These are phyloP conservation scores for Protaetia brevitarsis DNA, from an alignment of 1,140 invertebrate genomes.

Conservation along the genomic window DNA sequence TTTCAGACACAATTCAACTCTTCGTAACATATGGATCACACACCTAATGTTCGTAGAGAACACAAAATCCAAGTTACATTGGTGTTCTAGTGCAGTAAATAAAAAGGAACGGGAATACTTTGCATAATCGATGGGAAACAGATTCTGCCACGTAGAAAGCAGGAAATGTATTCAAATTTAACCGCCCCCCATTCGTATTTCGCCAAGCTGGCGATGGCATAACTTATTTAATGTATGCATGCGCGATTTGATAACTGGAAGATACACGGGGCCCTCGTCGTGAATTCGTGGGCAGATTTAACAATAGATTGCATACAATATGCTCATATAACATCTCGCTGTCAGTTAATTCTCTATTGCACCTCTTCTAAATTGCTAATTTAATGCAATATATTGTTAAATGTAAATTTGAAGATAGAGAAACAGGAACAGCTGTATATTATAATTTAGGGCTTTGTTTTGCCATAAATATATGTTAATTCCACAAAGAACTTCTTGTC, in stretches of 20 bases:
- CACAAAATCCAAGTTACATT: too few species aligned
- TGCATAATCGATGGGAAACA: neutral
- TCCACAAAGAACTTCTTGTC: too few species aligned
- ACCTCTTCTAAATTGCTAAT: too few species aligned
- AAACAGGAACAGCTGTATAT: neutral
- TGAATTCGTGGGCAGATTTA: neutral
- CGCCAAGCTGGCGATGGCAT: neutral
- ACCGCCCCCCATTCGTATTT: neutral
- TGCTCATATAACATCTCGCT: neutral
- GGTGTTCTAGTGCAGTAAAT: too few species aligned
- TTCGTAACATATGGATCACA: too few species aligned
- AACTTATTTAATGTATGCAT: neutral
- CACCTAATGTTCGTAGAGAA: too few species aligned
- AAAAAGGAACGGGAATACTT: too few species aligned
- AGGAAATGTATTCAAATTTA: constrained; percentile 15
- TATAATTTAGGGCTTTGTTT: neutral
- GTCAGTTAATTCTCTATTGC: neutral
- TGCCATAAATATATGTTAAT: neutral
- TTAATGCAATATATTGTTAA: too few species aligned
- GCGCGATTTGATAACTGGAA: neutral
- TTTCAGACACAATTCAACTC: too few species aligned
- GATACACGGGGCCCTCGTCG: neutral
- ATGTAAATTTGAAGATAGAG: neutral
- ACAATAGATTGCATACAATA: neutral
- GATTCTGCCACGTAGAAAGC: neutral